Percentiles rank a stretch among this genome's conserved stretches.
These are phyloP conservation scores for Lithobius niger DNA, from an alignment of 1,140 invertebrate genomes.

Conservation along the genomic window DNA sequence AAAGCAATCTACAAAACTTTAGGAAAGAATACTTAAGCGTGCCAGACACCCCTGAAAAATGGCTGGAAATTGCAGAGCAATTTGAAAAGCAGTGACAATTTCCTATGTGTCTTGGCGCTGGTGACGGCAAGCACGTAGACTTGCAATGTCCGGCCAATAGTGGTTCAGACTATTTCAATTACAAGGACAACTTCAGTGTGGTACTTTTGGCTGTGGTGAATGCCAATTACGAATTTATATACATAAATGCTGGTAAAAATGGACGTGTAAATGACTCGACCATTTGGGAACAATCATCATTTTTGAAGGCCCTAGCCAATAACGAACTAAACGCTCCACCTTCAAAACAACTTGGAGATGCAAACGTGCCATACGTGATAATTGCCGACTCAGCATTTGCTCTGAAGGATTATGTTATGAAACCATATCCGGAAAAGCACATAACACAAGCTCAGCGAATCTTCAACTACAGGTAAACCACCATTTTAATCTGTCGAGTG, in stretches of 20 bases:
- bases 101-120: neutral
- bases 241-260: slow-evolving; percentile 18
- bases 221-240: slow-evolving; percentile 17
- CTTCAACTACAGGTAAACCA: slow-evolving; percentile 31
- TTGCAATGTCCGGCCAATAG: neutral
- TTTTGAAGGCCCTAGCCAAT: slow-evolving; percentile 10
- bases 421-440: slow-evolving; percentile 24
- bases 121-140: neutral
- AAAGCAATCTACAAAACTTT: too few relatives aligned
- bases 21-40: too few relatives aligned
- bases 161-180: slow-evolving; percentile 11
- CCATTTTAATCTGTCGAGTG: too few relatives aligned
- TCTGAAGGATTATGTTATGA: slow-evolving; percentile 24
- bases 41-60: too few relatives aligned
- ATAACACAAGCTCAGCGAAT: too few relatives aligned
- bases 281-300: slow-evolving; percentile 7
- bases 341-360: neutral
- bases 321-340: neutral
- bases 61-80: too few relatives aligned
- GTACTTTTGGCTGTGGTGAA: slow-evolving; percentile 18
- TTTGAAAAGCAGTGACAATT: slow-evolving; percentile 1
- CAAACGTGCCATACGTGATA: neutral
- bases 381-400: slow-evolving; percentile 19
- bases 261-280: slow-evolving; percentile 19
- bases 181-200: slow-evolving; percentile 6